Evolutionary conservation across 92 coral and sea anemone species (phyloP), one percentile per base, ranked within the genome.

Genomic region (Nematostella vectensis): DNA sequence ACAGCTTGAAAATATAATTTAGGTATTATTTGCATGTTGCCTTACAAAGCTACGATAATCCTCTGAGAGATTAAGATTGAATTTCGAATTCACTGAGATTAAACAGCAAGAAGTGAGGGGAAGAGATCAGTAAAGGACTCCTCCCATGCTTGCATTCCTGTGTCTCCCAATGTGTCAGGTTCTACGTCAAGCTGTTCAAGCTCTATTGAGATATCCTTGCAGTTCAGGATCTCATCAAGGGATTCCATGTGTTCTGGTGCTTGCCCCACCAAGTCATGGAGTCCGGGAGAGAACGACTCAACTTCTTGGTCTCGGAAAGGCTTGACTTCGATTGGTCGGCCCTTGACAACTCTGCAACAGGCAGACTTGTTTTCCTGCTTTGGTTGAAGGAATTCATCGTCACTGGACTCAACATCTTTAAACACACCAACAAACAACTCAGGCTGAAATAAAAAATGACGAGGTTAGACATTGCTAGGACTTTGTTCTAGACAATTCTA

Each of bases 91-190:
- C n/a, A n/a, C n/a, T n/a, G 61, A 23, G 40, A 18, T 80, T 63
- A 85, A 54, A 85, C 95, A 31, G 88, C 78, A 65, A 85, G 63
- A 38, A 91, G 93, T 15, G 93, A 74, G 20, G 98, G 98, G 67
- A 91, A 91, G 27, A 91, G 68, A 33, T 85, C 91, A 70, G 87
- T 77, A 61, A 85, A 91, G 56, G 86, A 85, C 74, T 91, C 98
- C 96, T 85, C 86, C 98, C 98, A 91, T 80, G 78, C 81, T 31
- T 69, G 80, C 42, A 77, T 76, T 13, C 72, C 63, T 43, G 55
- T 66, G 21, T 66, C 72, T 48, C 88, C 83, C 50, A 80, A 70
- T 57, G 85, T 63, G 37, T 70, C 87, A 51, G 81, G 83, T 31
- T 85, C 95, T 67, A 63, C 75, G 48, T 85, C 88, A 24, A 79